Base-by-base conservation (phyloP, 2,797 vertebrate species). In the Sphenodon punctatus region DNA sequence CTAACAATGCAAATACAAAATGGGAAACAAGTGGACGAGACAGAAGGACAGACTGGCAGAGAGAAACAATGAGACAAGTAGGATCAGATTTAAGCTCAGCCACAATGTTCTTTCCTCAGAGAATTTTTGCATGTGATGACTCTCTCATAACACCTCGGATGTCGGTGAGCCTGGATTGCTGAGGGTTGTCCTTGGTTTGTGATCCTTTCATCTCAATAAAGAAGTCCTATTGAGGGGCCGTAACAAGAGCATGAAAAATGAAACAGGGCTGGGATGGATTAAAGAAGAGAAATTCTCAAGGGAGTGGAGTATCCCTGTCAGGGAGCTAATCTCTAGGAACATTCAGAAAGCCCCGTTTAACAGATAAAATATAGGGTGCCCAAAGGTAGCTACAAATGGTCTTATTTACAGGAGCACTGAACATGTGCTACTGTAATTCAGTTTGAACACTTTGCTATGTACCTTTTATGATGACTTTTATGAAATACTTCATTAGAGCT, bases 401-500 rank as follows among this genome's bases (percentile, higher is more conserved):
- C n/a, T 63, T 63, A 15, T 2, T 27, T 1, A 7, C 27, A n/a
- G n/a, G n/a, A n/a, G n/a, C n/a, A n/a, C n/a, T n/a, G 39, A 19
- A 1, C 38, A 16, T 0, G 32, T 0, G 20, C 25, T 14, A 3
- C 38, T 2, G 1, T 20, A 2, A 65, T 41, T 2, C 41, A 10
- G 1, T 3, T 2, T 8, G 3, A 20, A 61, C n/a, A 27, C 51
- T 32, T 17, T 10, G 5, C 10, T 17, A 32, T 32, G 17, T 17
- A 4, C 10, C 38, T 2, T 2, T 68, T 3, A 27, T 1, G 19
- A 17, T 0, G 17, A 20, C 32, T 58, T 6, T 17, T 2, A 53
- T 1, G 56, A 0, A 2, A 1, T 4, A 1, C 1, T 1, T n/a
- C 0, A 0, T 3, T 4, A n/a, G n/a, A n/a, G n/a, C n/a, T 34